These are phyloP conservation scores for Lasioglossum vierecki DNA, from an alignment of 2,888 invertebrate species.

Conservation along the genomic window DNA sequence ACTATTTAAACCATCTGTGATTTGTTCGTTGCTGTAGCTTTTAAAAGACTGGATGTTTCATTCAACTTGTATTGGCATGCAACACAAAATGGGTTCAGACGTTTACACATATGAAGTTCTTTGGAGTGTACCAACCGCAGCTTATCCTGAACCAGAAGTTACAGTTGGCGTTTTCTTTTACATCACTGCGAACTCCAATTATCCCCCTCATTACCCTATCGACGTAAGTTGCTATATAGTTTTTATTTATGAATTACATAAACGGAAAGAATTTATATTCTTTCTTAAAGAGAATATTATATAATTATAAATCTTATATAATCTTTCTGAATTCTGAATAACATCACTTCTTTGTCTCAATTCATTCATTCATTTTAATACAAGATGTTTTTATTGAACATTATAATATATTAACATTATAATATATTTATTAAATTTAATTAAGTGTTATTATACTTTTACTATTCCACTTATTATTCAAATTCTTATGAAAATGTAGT, in stretches of 20 bases:
- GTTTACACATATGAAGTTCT: constrained; percentile 78
- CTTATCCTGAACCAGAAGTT: constrained; percentile 84
- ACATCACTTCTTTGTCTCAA: neutral
- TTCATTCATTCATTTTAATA: neutral
- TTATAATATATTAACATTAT: no score
- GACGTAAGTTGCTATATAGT: constrained; percentile 65
- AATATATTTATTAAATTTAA: no score
- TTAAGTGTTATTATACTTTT: neutral
- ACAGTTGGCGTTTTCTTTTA: constrained; percentile 84
- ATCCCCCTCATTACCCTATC: constrained; percentile 57
- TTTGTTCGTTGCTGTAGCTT: constrained; percentile 54
- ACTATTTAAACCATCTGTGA: neutral
- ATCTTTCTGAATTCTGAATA: neutral
- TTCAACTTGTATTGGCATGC: constrained; percentile 64
- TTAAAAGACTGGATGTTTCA: constrained; percentile 72
- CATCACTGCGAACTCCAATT: constrained; percentile 73
- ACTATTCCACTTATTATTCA: neutral
- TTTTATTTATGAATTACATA: neutral
- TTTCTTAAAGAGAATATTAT: neutral
- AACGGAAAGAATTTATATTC: neutral
- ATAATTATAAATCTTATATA: neutral
- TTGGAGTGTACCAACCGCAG: constrained; percentile 83
- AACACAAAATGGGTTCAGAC: constrained; percentile 44
- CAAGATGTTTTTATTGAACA: neutral
- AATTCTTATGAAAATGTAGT: neutral